A percentile compares a stretch with the other conserved stretches of the same genome.
These are phyloP conservation scores for Tyto alba DNA, from an alignment of 2,113 vertebrate genomes.

Conservation along the genomic window DNA sequence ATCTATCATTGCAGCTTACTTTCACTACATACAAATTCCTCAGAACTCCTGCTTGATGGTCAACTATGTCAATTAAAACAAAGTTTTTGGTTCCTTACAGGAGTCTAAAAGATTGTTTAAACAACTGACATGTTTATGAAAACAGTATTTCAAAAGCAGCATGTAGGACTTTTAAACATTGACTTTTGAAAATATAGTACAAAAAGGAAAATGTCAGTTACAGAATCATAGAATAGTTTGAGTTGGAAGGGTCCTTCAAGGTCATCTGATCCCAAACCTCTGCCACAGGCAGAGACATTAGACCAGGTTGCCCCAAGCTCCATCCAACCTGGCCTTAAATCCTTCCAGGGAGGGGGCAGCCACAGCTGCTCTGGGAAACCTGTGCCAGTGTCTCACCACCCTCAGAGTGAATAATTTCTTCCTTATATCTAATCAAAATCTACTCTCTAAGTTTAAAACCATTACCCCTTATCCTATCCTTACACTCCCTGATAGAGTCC, in stretches of 20 bases:
- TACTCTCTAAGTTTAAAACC: background rate
- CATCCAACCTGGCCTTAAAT: no score
- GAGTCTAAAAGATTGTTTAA: background rate
- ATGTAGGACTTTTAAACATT: background rate
- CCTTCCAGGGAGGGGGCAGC: accelerated
- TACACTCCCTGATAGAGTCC: background rate
- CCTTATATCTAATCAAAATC: background rate
- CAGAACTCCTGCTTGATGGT: background rate
- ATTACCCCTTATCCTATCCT: background rate
- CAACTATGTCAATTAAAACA: background rate
- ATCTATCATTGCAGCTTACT: background rate
- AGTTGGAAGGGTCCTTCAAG: background rate
- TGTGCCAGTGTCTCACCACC: background rate
- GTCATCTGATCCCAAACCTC: background rate
- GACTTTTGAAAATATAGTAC: background rate
- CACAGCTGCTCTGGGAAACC: background rate
- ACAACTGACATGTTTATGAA: background rate
- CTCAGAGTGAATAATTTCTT: background rate
- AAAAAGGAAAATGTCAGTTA: background rate
- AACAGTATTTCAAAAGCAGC: background rate
- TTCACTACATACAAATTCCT: background rate
- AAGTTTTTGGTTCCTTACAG: background rate
- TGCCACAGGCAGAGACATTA: no score
- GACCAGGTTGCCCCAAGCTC: no score
- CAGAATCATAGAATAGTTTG: background rate